Evolutionary conservation across 2,888 invertebrate species (phyloP), one percentile per base, ranked within the genome.

Genomic region (Leptothorax acervorum): DNA sequence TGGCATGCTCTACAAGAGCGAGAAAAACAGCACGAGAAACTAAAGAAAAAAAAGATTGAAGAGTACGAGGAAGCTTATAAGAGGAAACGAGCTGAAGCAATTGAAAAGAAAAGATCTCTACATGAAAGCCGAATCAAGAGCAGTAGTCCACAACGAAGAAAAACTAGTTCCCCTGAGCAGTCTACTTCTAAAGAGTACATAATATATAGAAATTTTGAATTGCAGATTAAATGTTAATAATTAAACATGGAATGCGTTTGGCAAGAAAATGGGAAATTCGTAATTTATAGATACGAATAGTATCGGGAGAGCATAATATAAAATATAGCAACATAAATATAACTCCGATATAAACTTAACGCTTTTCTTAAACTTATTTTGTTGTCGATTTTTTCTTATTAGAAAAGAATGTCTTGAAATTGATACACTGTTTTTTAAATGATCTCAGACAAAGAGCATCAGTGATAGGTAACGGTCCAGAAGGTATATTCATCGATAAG

Each of bases 201-300:
- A 53, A 53, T 53, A 75, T 48, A 35, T 48, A 55, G 8, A 71
- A 55, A 39, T 55, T 55, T 71, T 15, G 5, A 23, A 23, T 71
- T 39, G 6, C n/a, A 53, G 39, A 39, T 39, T 53, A 35, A 71
- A 39, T 53, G 8, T 63, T 63, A 23, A 53, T 53, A 39, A 23
- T 23, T 65, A 6, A 23, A 39, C 15, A 9, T 23, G n/a, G 4
- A 35, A 70, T 53, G 12, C n/a, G 2, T 35, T 28, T 31, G 0
- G 12, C n/a, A 71, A 53, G 35, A 70, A 53, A n/a, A 6, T 53
- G 11, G 3, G 8, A 53, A 35, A 35, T 70, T 53, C 11, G 5
- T 18, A 70, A 51, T 70, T 70, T 53, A 35, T 31, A 71, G 39
- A 53, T 71, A 53, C 15, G 8, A 71, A 39, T 53, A 53, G 11